Evolutionary conservation across 2,888 invertebrate species (phyloP), one percentile per base, ranked within the genome.

Genomic region (Erebia epiphron): DNA sequence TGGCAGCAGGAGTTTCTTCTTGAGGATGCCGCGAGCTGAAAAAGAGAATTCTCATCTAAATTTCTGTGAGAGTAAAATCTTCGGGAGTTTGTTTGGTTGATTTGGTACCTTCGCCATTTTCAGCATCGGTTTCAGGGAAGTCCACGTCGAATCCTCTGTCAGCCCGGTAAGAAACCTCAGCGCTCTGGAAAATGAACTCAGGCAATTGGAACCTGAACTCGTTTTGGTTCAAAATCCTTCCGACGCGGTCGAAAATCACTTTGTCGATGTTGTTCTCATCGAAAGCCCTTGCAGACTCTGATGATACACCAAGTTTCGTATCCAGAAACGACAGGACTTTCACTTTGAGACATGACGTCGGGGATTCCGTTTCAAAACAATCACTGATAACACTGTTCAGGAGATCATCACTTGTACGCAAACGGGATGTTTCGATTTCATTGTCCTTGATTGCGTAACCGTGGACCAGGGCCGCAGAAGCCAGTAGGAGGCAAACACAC

Each of bases 1-100:
- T 16, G 97, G 97, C 82, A 97, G 91, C 75, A 97, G 93, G 63
- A 97, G 94, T 86, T 97, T 97, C 93, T 97, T 97, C 94, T 97
- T 97, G 81, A 97, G 93, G 86, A 96, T 93, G 80, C 96, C 97
- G 75, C 97, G 96, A 80, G 96, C 97, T 96, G 87, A 87, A 91
- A 66, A 77, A 78, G 73, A 54, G 21, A 3, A 9, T 16, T 43
- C 11, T 10, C n/a, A 26, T 60, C 46, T 43, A 61, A 18, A 46
- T 18, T 11, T 54, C 54, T 54, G 16, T 62, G 5, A 21, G 11
- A 21, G 11, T 46, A 2, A 49, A 21, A 3, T 13, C 1, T 60
- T 11, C 1, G 18, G 9, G 11, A 11, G 8, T 18, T 13, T 8
- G 18, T 10, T 46, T 14, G 18, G 11, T 1, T 41, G 46, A 11